These are phyloP conservation scores for Anagyrus pseudococci DNA, from an alignment of 2,888 invertebrate genomes.

Conservation along the genomic window DNA sequence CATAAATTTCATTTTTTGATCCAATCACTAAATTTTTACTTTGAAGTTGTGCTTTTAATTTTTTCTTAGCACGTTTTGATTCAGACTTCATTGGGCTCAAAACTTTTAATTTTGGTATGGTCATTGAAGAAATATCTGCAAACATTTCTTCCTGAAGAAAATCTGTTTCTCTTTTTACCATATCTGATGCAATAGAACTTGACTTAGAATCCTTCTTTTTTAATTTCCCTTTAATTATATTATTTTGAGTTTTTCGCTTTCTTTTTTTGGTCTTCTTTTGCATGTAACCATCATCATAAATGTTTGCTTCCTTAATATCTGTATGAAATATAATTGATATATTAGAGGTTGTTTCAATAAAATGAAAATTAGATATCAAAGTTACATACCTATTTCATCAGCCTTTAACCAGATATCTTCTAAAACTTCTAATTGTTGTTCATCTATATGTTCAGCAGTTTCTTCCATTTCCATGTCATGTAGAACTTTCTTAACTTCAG, in stretches of 20 bases:
- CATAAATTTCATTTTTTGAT: conserved; percentile 4
- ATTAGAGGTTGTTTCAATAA: too few relatives aligned
- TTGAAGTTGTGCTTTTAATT: conserved; percentile 20
- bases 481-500: conserved; percentile 68
- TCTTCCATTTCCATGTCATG: conserved; percentile 67
- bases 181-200: conserved; percentile 2
- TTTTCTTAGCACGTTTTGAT: conserved; percentile 18
- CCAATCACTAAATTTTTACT: conserved; percentile 1
- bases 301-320: conserved; percentile 65
- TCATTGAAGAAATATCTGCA: conserved; percentile 17
- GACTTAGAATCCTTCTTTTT: conserved; percentile 18
- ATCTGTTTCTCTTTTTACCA: conserved; percentile 17
- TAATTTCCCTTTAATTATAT: conserved; percentile 29
- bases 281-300: conserved; percentile 66
- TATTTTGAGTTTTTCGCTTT: conserved; percentile 48
- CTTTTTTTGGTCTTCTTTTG: conserved; percentile 62
- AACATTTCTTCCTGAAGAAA: conserved; percentile 10
- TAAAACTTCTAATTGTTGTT: conserved; percentile 74
- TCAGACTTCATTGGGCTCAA: conserved; percentile 17
- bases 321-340: conserved; percentile 18
- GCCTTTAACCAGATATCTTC: conserved; percentile 84
- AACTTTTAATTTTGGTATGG: conserved; percentile 25
- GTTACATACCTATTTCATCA: conserved; percentile 72
- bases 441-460: conserved; percentile 64
- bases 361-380: conserved; percentile 1